Evolutionary conservation across 2,113 vertebrate species (phyloP).

Genomic region (Xenotilapia caudafasciata): DNA sequence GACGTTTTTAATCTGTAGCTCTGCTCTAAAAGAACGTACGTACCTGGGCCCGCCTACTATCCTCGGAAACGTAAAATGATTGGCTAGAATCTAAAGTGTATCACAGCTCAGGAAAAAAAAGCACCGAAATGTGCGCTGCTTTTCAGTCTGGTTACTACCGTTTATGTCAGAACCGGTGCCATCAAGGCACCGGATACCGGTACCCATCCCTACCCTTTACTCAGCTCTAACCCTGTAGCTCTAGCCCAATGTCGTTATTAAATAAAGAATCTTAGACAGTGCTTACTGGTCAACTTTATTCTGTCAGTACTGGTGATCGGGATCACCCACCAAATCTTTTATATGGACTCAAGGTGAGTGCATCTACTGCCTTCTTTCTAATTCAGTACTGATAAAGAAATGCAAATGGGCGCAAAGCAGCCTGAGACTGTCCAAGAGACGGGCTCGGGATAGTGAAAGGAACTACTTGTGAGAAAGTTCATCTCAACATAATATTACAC

Average conservation of each 20-base stretch:
- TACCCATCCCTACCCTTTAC: background rate
- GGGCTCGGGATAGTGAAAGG: background rate
- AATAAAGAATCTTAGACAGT: background rate
- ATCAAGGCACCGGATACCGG: too few species aligned
- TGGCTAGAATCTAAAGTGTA: too few species aligned
- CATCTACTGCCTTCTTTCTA: background rate
- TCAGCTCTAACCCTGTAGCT: background rate
- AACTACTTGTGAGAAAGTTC: background rate
- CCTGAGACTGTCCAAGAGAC: background rate
- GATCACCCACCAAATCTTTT: background rate
- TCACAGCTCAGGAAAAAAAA: too few species aligned
- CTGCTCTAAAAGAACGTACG: too few species aligned
- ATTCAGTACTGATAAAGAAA: background rate
- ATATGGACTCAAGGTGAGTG: background rate
- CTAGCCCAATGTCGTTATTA: background rate
- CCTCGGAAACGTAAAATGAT: too few species aligned
- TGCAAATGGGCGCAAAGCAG: rapidly evolving
- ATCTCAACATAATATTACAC: background rate
- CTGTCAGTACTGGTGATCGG: background rate
- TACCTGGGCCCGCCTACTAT: too few species aligned
- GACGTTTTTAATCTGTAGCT: too few species aligned
- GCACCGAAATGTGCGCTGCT: too few species aligned
- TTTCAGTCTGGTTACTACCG: too few species aligned
- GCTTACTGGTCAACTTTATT: background rate
- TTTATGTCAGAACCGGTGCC: too few species aligned